These are phyloP conservation scores for Saturnia pavonia DNA, from an alignment of 2,888 invertebrate genomes.

Conservation along the genomic window DNA sequence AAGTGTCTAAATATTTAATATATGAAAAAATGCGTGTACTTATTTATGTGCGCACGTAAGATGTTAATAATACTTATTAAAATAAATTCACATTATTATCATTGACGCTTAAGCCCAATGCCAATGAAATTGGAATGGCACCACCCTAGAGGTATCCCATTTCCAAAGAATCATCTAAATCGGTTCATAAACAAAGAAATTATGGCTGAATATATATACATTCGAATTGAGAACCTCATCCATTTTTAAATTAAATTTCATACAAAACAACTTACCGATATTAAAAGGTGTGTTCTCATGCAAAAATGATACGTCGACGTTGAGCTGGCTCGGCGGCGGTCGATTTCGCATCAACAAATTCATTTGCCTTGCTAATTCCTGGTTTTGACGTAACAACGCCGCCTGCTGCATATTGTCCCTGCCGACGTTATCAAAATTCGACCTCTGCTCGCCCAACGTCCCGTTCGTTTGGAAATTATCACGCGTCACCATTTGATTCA, in stretches of 20 bases:
- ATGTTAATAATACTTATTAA: too few species aligned
- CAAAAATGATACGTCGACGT: constrained; percentile 72
- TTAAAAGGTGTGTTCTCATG: constrained; percentile 73
- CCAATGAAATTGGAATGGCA: too few species aligned
- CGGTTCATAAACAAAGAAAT: too few species aligned
- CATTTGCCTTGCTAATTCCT: constrained; percentile 73
- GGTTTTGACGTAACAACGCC: constrained; percentile 64
- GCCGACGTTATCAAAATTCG: constrained; percentile 55
- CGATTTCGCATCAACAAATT: constrained; percentile 67
- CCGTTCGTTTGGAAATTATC: constrained; percentile 57
- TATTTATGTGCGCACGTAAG: too few species aligned
- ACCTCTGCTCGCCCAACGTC: constrained; percentile 50
- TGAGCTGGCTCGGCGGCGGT: constrained; percentile 69
- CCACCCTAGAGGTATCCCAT: too few species aligned
- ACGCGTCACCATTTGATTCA: constrained; percentile 56
- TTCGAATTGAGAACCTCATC: too few species aligned
- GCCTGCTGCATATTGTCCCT: constrained; percentile 63
- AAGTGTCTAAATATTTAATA: constrained; percentile 44
- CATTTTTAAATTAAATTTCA: background rate
- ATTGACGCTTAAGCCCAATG: too few species aligned
- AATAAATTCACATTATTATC: too few species aligned
- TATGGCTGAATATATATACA: too few species aligned
- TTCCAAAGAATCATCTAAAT: too few species aligned
- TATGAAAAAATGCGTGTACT: constrained; percentile 2
- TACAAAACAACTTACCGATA: constrained; percentile 56